Percentiles rank a stretch among this genome's conserved stretches.
phyloP scores from a whole-genome alignment of 2,797 vertebrate species.

The Novumbra hubbsi region DNA sequence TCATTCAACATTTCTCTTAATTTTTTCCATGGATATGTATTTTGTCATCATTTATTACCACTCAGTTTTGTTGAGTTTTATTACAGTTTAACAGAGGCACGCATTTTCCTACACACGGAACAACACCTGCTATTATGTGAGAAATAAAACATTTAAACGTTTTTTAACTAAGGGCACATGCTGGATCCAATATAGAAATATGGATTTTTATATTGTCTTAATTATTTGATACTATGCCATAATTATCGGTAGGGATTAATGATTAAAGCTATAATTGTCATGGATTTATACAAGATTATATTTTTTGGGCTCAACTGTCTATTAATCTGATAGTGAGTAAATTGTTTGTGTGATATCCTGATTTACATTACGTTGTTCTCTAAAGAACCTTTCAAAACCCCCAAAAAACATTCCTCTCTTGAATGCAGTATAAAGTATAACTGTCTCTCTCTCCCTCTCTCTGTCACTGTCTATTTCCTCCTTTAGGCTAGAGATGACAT shows the following conservation, averaged over 20 bases:
- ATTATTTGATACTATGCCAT: conserved; percentile 30
- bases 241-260: conserved; percentile 45
- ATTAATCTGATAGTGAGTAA: conserved; percentile 16
- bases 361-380: conserved; percentile 24
- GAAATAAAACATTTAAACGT: no score
- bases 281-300: conserved; percentile 43
- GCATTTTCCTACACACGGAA: no score
- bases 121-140: no score
- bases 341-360: conserved; percentile 11
- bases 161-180: conserved; percentile 13
- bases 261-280: conserved; percentile 26
- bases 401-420: conserved; percentile 21
- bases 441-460: conserved; percentile 19
- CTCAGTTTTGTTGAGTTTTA: no score
- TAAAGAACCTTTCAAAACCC: conserved; percentile 37
- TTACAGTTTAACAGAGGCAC: no score
- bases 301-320: conserved; percentile 25
- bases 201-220: conserved; percentile 32
- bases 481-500: conserved; percentile 95
- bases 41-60: no score
- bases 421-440: conserved; percentile 28
- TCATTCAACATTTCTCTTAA: background rate
- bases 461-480: conserved; percentile 42
- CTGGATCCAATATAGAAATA: conserved; percentile 20
- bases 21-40: no score